These are phyloP conservation scores for Nesogale talazaci DNA, from an alignment of 2,113 vertebrate species.

Conservation along the genomic window DNA sequence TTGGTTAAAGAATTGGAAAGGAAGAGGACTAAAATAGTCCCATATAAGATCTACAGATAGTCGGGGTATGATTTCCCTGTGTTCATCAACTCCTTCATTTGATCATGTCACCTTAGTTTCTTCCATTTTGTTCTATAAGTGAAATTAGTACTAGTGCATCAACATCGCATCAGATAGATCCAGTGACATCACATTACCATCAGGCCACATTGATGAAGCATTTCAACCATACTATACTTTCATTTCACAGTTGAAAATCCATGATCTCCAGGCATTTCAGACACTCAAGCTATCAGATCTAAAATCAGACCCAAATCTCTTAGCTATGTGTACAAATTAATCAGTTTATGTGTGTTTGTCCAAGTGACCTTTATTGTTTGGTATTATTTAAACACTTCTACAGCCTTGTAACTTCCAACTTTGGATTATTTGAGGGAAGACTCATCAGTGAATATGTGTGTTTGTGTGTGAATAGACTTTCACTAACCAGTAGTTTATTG, in stretches of 20 bases:
- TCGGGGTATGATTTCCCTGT: not conserved
- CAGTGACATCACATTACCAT: not conserved
- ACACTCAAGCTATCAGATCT: not conserved
- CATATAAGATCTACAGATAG: not conserved
- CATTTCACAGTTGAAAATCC: not conserved
- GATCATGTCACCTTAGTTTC: not conserved
- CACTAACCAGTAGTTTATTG: conserved; percentile 21
- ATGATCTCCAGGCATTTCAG: not conserved
- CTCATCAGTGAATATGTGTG: not conserved
- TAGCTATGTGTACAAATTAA: conserved; percentile 15
- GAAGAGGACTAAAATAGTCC: not conserved
- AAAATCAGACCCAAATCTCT: conserved; percentile 19
- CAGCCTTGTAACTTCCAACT: not conserved
- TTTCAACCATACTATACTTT: not conserved
- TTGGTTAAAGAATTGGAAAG: not conserved
- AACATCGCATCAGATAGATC: not conserved
- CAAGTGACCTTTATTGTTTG: conserved; percentile 15
- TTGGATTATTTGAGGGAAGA: conserved; percentile 8
- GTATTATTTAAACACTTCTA: conserved; percentile 43
- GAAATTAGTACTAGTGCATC: not conserved
- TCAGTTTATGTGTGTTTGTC: not conserved
- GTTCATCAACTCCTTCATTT: not conserved
- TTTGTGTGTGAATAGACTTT: conserved; percentile 33
- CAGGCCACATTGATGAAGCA: not conserved
- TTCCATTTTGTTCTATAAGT: not conserved